These are phyloP conservation scores for Lysandra bellargus DNA, from an alignment of 2,888 invertebrate species.

Conservation along the genomic window DNA sequence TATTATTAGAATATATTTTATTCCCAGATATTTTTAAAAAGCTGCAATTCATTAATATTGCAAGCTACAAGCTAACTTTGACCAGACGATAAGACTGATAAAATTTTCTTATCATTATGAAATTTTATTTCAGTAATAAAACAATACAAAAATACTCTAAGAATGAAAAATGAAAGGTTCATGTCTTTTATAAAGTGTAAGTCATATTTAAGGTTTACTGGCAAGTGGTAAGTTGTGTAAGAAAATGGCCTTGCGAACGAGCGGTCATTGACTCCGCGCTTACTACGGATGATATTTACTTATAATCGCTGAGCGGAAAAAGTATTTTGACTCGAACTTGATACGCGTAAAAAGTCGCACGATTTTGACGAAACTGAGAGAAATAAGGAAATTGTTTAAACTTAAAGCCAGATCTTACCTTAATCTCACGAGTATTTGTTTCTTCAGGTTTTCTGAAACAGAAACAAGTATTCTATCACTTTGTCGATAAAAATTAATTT, in stretches of 20 bases:
- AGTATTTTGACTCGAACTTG: not conserved
- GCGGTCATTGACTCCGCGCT: constrained; percentile 67
- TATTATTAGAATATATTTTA: too few species aligned
- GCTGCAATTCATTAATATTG: not conserved
- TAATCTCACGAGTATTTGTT: not conserved
- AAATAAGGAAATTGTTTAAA: not conserved
- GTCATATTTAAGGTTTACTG: constrained; percentile 50
- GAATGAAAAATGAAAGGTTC: not conserved
- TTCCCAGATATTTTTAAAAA: not conserved
- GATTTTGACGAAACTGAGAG: not conserved
- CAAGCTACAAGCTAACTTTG: not conserved
- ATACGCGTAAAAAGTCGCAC: not conserved
- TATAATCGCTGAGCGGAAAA: constrained; percentile 63
- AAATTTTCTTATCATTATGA: too few species aligned
- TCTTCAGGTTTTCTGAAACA: not conserved
- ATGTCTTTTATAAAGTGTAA: constrained; percentile 5
- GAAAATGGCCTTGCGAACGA: constrained; percentile 69
- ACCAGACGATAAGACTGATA: not conserved
- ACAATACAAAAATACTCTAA: not conserved
- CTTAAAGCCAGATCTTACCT: not conserved
- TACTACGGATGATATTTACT: constrained; percentile 66
- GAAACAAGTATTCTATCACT: not conserved
- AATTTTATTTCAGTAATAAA: not conserved
- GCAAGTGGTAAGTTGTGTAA: constrained; percentile 72
- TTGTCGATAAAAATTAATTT: not conserved